phyloP scores from a whole-genome alignment of 2,888 invertebrate species.

The Congeria kusceri region DNA sequence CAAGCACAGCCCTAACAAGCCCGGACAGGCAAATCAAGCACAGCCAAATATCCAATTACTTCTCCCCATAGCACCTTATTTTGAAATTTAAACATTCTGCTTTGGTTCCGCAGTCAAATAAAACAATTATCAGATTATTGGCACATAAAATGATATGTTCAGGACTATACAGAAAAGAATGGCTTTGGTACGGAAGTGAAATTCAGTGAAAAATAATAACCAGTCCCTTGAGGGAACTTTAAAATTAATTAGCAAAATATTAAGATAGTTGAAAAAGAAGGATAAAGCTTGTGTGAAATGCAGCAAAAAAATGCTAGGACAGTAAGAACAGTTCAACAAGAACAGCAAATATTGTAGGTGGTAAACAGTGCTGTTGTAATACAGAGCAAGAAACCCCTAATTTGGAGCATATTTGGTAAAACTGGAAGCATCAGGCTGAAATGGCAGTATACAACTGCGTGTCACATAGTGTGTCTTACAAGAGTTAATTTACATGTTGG shows the following conservation, averaged over 20 bases:
- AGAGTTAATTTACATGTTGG: too few relatives aligned
- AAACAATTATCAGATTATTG: conserved; percentile 54
- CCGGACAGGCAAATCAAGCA: conserved; percentile 15
- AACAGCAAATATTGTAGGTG: neutral
- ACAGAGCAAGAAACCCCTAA: too few relatives aligned
- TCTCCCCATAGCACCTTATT: conserved; percentile 43
- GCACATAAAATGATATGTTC: conserved; percentile 48
- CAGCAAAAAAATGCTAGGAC: conserved; percentile 3
- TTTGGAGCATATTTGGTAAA: conserved; percentile 15
- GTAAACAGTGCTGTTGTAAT: too few relatives aligned
- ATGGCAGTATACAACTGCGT: neutral
- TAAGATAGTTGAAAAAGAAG: conserved; percentile 7
- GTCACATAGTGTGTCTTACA: too few relatives aligned
- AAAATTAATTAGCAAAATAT: conserved; percentile 40
- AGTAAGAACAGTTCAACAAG: neutral
- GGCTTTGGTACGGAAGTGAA: neutral
- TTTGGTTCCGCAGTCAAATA: conserved; percentile 33
- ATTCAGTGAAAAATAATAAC: conserved; percentile 4
- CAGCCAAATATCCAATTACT: conserved; percentile 51
- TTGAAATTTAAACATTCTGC: conserved; percentile 37
- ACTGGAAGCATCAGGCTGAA: conserved; percentile 43
- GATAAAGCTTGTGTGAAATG: neutral
- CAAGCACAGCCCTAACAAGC: conserved; percentile 3
- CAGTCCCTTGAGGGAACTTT: conserved; percentile 5
- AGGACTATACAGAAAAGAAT: neutral